Conservation (phyloP, 30 jellyfish, hydroid and myxozoan genomes). For the Haliclystus octoradiatus region DNA sequence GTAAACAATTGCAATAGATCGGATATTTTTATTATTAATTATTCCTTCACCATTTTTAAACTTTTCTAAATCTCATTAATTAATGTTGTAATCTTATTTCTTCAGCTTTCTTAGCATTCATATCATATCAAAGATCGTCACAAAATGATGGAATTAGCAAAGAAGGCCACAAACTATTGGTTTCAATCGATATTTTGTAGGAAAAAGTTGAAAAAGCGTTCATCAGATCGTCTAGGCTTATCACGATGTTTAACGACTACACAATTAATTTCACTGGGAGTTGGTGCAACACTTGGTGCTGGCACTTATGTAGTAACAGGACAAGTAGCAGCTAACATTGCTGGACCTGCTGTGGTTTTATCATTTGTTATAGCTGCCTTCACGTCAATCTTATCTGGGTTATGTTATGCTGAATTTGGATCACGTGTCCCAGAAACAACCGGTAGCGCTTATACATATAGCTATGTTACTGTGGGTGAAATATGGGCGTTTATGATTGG, state of each 20-base stretch:
- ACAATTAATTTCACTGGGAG: conserved; percentile 88
- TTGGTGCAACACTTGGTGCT: conserved; percentile 99
- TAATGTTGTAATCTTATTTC: no score
- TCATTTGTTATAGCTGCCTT: conserved; percentile 97
- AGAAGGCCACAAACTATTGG: conserved; percentile 28
- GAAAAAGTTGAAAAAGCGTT: conserved; percentile 29
- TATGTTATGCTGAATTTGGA: conserved; percentile 98
- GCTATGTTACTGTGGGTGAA: conserved; percentile 99
- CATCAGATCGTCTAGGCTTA: conserved; percentile 29
- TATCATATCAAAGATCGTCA: no score
- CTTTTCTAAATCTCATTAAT: no score
- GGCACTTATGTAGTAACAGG: conserved; percentile 99
- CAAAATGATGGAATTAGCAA: background rate
- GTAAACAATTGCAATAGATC: no score
- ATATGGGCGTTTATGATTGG: conserved; percentile 99
- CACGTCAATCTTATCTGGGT: conserved; percentile 92
- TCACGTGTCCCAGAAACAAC: conserved; percentile 98
- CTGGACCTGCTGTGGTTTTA: conserved; percentile 97
- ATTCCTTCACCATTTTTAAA: no score
- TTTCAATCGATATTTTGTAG: conserved; percentile 71
- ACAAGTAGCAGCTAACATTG: conserved; percentile 97
- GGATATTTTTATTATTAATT: no score
- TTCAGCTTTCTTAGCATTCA: no score
- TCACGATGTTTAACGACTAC: conserved; percentile 82
- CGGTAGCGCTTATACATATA: conserved; percentile 98